Evolutionary conservation across 2,888 invertebrate species (phyloP), one percentile per base, ranked within the genome.

Genomic region (Romanomermis culicivorax): DNA sequence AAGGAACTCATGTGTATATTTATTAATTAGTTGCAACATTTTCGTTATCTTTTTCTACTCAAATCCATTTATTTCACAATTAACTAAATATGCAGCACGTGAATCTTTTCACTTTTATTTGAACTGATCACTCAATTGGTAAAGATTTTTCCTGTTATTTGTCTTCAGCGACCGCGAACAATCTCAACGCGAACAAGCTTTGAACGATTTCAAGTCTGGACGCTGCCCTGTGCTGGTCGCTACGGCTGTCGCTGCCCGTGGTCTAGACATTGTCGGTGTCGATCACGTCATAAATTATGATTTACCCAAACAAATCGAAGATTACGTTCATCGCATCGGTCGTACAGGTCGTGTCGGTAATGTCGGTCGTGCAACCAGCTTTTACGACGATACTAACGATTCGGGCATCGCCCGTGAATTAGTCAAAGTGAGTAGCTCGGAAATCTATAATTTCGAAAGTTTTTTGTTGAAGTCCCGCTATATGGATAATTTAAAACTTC

Each of bases 221-320:
- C 60, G 70, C n/a, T 80, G 82, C 67, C 77, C 78, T 50, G 80
- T 93, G 42, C 73, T 97, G 1, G 86, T 97, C 1, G 93, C 93
- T 1, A 95, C 95, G 0, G 85, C 86, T 0, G 91, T 95, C 0
- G 89, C 89, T 1, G 85, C 91, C 0, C 75, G 95, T 55, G 95
- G 95, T 0, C 72, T 93, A 1, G 83, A 91, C 68, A 88, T 91
- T 29, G 80, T 81, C 60, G 81, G 82, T 54, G 82, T 88, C 0
- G 78, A 80, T 2, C 64, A 69, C 55, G 74, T 75, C 0, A 67
- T 76, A 42, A 75, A 75, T 58, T 74, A 70, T 58, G 75, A 76
- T 60, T 57, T 74, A 36, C 75, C 75, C 0, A 51, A 48, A 1
- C 65, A 66, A 24, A 67, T 72, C 54, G 72, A 73, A 43, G 72